Conservation (phyloP, 2,797 vertebrate genomes). For the Acanthiza pusilla region DNA sequence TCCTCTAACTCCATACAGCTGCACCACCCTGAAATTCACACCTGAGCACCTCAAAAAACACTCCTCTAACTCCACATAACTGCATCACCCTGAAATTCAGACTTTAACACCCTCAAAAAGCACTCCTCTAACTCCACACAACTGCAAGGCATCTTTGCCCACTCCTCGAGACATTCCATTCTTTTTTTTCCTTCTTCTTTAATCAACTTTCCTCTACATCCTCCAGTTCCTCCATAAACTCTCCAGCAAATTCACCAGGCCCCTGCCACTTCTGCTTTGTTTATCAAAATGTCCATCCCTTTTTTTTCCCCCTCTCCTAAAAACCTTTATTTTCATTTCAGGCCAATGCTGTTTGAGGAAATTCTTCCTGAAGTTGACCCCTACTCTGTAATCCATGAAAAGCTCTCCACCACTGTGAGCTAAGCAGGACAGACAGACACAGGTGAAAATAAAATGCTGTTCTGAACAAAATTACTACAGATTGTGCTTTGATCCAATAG, state of each 20-base stretch:
- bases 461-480: not conserved
- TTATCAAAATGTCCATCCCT: not conserved
- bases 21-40: too few species aligned
- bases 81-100: not conserved
- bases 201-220: not conserved
- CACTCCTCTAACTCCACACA: not conserved
- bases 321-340: not conserved
- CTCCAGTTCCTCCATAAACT: not conserved
- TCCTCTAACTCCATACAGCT: too few species aligned
- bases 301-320: not conserved
- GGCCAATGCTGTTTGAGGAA: not conserved
- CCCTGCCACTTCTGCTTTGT: not conserved
- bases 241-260: not conserved
- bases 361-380: not conserved
- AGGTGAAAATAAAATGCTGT: not conserved
- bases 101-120: not conserved
- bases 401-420: not conserved
- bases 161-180: not conserved
- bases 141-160: not conserved
- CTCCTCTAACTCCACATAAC: too few species aligned
- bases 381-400: not conserved
- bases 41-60: too few species aligned
- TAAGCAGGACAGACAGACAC: not conserved
- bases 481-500: not conserved
- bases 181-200: fast-evolving